phyloP scores from a whole-genome alignment of 35 echinoderm and acorn worm species.

The Amphiura filiformis region DNA sequence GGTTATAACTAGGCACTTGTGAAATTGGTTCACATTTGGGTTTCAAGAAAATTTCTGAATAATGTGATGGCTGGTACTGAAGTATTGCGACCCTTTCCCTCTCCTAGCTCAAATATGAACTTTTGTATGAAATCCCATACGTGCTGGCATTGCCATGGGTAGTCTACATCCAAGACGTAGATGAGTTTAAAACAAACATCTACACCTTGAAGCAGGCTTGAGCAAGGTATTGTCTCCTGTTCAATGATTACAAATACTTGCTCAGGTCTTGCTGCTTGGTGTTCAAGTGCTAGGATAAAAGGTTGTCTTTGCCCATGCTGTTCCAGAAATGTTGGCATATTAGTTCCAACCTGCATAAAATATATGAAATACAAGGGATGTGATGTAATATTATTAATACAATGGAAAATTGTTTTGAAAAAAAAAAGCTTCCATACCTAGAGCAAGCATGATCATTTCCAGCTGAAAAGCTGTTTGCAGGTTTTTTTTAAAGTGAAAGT shows the following conservation, averaged over 20 bases:
- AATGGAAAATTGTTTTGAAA: too few relatives aligned
- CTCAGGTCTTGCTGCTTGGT: neutral
- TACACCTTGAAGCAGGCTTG: slow-evolving; percentile 13
- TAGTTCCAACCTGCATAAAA: slow-evolving; percentile 34
- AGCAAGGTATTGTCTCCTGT: neutral
- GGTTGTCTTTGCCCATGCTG: slow-evolving; percentile 8
- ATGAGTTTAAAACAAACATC: slow-evolving; percentile 40
- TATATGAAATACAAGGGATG: neutral
- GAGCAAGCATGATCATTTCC: too few relatives aligned
- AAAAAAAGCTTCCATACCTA: too few relatives aligned
- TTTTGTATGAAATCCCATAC: too few relatives aligned
- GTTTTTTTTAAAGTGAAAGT: too few relatives aligned
- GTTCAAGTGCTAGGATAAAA: slow-evolving; percentile 15
- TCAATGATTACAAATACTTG: slow-evolving; percentile 32
- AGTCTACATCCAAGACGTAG: slow-evolving; percentile 37
- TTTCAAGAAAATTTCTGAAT: too few relatives aligned
- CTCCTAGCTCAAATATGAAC: too few relatives aligned
- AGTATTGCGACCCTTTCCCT: too few relatives aligned
- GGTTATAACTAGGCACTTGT: too few relatives aligned
- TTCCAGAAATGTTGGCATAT: slow-evolving; percentile 38
- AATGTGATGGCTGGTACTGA: too few relatives aligned
- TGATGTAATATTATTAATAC: slow-evolving; percentile 14
- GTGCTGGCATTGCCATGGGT: slow-evolving; percentile 25
- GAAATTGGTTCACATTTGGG: too few relatives aligned
- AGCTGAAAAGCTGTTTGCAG: too few relatives aligned